Percentiles rank a stretch among this genome's conserved stretches.
Evolutionary conservation across 2,797 vertebrate species (phyloP).

Genomic region (Rhabdomys pumilio): DNA sequence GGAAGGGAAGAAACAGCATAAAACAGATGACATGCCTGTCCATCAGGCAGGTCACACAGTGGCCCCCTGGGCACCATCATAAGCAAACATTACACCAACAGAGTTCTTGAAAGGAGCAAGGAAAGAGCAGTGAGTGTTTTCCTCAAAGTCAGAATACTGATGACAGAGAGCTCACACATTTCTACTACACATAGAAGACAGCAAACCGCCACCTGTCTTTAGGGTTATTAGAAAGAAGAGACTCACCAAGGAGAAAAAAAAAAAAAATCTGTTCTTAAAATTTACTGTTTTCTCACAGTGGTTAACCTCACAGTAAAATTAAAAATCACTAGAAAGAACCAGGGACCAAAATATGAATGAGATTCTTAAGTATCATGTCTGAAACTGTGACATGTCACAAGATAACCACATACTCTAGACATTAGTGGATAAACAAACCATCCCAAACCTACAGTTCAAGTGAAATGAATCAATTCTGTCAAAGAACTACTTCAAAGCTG

Average conservation of each 20-base stretch:
- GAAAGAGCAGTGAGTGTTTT: background rate
- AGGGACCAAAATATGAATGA: background rate
- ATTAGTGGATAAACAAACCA: background rate
- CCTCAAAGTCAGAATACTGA: background rate
- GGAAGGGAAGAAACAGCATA: background rate
- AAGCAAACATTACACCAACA: background rate
- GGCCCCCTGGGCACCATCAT: background rate
- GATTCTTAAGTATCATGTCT: background rate
- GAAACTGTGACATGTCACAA: background rate
- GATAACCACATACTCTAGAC: background rate
- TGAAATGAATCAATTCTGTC: background rate
- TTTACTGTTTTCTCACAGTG: background rate
- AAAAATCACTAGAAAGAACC: background rate
- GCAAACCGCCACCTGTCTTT: background rate
- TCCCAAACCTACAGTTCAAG: background rate
- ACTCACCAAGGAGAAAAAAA: background rate
- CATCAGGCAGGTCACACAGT: background rate
- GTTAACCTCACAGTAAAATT: background rate
- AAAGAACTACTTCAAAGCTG: background rate
- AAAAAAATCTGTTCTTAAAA: conserved; percentile 5
- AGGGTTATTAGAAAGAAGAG: conserved; percentile 21
- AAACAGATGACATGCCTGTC: background rate
- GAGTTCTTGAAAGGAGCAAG: background rate
- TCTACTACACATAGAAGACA: background rate
- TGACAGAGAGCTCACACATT: background rate